Conservation (phyloP, 2,797 vertebrate genomes). For the Pantherophis alleghaniensis region DNA sequence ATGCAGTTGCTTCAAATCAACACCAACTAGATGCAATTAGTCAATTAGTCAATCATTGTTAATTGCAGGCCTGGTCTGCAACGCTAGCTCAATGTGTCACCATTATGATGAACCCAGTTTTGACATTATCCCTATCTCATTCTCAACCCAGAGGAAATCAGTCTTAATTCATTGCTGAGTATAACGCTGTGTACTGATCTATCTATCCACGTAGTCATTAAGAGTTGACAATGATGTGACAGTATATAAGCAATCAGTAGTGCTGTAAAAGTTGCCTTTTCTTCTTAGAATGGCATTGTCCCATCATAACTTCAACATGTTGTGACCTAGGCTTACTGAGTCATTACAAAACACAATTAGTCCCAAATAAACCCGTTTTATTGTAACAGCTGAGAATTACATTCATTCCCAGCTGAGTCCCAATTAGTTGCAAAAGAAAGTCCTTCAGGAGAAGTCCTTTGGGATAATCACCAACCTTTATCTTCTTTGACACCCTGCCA, state of each 20-base stretch:
- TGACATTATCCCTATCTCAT: background rate
- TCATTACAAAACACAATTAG: no score
- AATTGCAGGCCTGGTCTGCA: background rate
- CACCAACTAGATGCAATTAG: background rate
- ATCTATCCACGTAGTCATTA: background rate
- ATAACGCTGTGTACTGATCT: background rate
- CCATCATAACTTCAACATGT: background rate
- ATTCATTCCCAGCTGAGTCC: no score
- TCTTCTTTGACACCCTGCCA: no score
- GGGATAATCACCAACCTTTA: no score
- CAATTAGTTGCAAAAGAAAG: no score
- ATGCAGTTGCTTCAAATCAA: background rate
- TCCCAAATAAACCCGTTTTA: no score
- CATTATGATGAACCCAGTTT: background rate
- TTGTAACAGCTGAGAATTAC: no score
- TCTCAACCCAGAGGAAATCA: background rate
- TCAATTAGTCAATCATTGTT: background rate
- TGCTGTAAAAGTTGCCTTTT: background rate
- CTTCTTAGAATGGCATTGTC: background rate
- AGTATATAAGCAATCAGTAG: background rate
- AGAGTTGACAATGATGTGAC: background rate
- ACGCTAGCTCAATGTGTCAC: background rate
- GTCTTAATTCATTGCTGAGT: background rate
- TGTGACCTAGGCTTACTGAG: no score
- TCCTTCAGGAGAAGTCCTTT: no score